Base-by-base conservation (phyloP, 2,797 vertebrate species). In the Zalophus californianus region DNA sequence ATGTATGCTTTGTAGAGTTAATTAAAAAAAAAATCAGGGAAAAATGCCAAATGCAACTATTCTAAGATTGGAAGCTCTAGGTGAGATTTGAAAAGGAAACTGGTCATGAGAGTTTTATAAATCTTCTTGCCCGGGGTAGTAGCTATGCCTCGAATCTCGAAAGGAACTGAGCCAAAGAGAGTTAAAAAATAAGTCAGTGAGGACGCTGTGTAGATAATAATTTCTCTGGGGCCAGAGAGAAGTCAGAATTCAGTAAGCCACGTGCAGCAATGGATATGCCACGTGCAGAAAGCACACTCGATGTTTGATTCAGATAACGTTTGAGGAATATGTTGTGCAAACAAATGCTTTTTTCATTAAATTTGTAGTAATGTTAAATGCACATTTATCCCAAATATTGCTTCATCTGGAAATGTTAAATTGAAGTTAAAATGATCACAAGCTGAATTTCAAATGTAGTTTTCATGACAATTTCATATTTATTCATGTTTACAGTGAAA, bases 11-110 rank as follows among this genome's bases (percentile, higher is more conserved):
- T 4, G 0, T 4, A n/a, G 35, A 21, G 11, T 1, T 12, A 35
- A 52, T 38, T 44, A 16, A 20, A 56, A 86, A 27, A 10, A 23
- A 8, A 48, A 38, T 25, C 62, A n/a, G 75, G 21, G 3, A 3
- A 15, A 32, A 54, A 20, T 3, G 25, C 38, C 4, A 2, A 14
- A 48, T n/a, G 12, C 2, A 1, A 0, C 10, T 12, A 0, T 13
- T 6, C 66, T 29, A 0, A 7, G 8, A 16, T 18, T 9, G 23
- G 85, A 70, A n/a, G 27, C 90, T 32, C 29, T 7, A 25, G 29
- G 8, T 25, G 70, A n/a, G 21, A 35, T 91, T 41, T 7, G 23
- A 82, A 27, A 41, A 18, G 11, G 77, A 70, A 80, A 21, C 4
- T 18, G 5, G 10, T 8, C 11, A 8, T 38, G 68, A n/a, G 4